phyloP scores from a whole-genome alignment of 1,140 invertebrate genomes.

The Brachionus manjavacas region DNA sequence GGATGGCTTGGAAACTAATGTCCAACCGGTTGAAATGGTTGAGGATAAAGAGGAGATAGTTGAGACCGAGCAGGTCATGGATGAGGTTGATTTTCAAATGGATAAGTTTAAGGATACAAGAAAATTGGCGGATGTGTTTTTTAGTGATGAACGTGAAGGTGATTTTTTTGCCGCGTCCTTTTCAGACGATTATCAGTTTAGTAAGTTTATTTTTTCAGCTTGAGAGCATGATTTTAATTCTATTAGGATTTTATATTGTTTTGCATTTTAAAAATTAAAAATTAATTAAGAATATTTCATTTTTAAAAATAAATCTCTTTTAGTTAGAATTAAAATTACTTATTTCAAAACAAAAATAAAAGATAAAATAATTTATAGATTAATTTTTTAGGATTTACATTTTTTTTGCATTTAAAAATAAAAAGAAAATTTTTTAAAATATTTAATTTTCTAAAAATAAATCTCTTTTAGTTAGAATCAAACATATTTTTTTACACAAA shows the following conservation, averaged over 20 bases:
- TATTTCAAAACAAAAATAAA: neutral
- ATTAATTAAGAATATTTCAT: neutral
- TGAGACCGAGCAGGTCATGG: neutral
- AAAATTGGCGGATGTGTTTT: conserved; percentile 4
- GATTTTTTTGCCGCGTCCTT: neutral
- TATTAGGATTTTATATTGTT: neutral
- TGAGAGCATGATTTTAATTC: neutral
- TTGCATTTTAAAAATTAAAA: neutral
- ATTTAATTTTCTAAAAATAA: no score
- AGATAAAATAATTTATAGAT: no score
- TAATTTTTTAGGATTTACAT: no score
- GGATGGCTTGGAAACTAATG: neutral
- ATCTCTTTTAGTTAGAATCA: no score
- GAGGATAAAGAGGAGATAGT: neutral
- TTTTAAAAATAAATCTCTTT: neutral
- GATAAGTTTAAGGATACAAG: neutral
- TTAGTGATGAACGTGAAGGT: neutral
- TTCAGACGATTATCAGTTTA: neutral
- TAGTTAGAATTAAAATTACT: neutral
- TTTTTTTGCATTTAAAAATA: no score
- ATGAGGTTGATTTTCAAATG: neutral
- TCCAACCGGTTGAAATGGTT: neutral
- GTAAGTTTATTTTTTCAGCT: neutral
- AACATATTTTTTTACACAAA: no score
- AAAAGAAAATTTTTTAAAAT: no score